These are phyloP conservation scores for Congeria kusceri DNA, from an alignment of 2,888 invertebrate genomes.

Conservation along the genomic window DNA sequence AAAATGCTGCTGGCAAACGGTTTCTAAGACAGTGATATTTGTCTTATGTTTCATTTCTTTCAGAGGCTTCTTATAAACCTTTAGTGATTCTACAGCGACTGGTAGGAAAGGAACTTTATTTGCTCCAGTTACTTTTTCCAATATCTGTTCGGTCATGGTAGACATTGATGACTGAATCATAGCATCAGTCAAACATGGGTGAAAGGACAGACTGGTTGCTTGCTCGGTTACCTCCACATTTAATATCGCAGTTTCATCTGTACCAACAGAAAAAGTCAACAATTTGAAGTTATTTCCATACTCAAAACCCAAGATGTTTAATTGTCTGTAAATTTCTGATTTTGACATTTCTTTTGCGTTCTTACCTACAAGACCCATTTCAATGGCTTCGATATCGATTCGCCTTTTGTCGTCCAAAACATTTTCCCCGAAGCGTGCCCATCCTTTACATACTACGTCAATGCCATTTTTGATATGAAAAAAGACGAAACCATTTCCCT, in stretches of 20 bases:
- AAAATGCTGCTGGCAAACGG: not conserved
- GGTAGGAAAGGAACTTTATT: not conserved
- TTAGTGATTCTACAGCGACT: not conserved
- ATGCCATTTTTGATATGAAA: conserved; percentile 21
- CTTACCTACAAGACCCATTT: too few species aligned
- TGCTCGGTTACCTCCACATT: too few species aligned
- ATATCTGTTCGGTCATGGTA: not conserved
- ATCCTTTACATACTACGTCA: conserved; percentile 34
- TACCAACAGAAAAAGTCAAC: too few species aligned
- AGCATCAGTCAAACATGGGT: conserved; percentile 18
- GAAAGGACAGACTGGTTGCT: not conserved
- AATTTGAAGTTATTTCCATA: conserved; percentile 43
- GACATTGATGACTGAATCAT: conserved; percentile 26
- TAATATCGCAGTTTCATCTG: too few species aligned
- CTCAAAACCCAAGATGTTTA: conserved; percentile 32
- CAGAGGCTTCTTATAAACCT: conserved; percentile 1
- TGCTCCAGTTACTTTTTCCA: not conserved
- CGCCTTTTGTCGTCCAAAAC: not conserved
- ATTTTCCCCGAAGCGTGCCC: not conserved
- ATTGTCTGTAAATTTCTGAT: conserved; percentile 31
- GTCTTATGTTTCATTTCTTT: not conserved
- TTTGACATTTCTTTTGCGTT: conserved; percentile 1
- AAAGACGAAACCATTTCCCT: not conserved
- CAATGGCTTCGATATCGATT: too few species aligned
- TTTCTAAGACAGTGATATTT: conserved; percentile 5